Evolutionary conservation across 2,888 invertebrate species (phyloP), one percentile per base, ranked within the genome.

Genomic region (Brenthis ino): DNA sequence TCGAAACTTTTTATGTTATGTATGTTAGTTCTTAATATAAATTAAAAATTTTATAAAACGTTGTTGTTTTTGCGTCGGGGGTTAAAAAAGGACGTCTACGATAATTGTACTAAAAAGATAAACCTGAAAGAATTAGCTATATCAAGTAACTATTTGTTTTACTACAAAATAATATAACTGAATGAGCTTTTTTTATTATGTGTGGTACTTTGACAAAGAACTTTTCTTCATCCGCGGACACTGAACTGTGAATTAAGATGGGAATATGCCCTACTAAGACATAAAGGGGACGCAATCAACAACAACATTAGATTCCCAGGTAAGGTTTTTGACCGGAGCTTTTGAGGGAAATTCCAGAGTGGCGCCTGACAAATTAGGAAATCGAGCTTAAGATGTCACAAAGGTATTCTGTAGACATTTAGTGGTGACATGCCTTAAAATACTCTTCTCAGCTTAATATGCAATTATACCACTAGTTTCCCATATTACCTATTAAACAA

Each of bases 261-360:
- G 64, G 72, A 73, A 76, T 74, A 68, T 72, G 73, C 8, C 37
- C 8, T 69, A 66, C 69, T 69, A 68, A 70, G 68, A 68, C 66
- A 64, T 67, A 79, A 78, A 72, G 69, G 71, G 76, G 74, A 66
- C 74, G 74, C 71, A 74, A 73, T 75, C 74, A 73, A 75, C 75
- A 74, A 74, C 71, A 71, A 64, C 70, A 70, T 72, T 75, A 69
- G 69, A 69, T 68, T 73, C 75, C 74, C 85, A 87, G 86, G 88
- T 87, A 83, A 81, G 89, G 88, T 89, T 77, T 72, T 85, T 86
- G 89, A 87, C 89, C 89, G 83, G 78, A 79, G 37, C 79, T 77
- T 79, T 83, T 83, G 84, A 76, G 72, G 77, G 77, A 80, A 77
- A 83, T 86, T 79, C 78, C 79, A 71, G 74, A 71, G 67, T 73